phyloP scores from a whole-genome alignment of 1,140 invertebrate genomes.

The Lepidurus couesii region DNA sequence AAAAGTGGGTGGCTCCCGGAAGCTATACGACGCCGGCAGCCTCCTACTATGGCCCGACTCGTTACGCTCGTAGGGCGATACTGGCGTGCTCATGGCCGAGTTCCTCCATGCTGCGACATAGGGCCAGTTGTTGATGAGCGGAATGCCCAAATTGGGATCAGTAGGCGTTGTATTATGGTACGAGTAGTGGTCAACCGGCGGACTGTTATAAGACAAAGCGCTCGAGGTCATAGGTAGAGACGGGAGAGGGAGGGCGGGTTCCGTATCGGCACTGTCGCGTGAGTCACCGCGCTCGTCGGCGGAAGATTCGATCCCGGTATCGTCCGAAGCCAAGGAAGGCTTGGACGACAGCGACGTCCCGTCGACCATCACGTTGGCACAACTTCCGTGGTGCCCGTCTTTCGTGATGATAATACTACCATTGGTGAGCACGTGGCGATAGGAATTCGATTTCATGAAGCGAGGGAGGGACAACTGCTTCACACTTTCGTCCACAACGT shows the following conservation, averaged over 20 bases:
- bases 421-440: slow-evolving; percentile 34
- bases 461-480: slow-evolving; percentile 33
- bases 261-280: slow-evolving; percentile 26
- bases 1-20: slow-evolving; percentile 28
- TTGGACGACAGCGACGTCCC: slow-evolving; percentile 35
- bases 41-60: neutral
- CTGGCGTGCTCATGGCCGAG: slow-evolving; percentile 24
- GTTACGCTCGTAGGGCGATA: neutral
- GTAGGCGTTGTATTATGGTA: slow-evolving; percentile 14
- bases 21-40: slow-evolving; percentile 24
- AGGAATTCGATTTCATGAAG: slow-evolving; percentile 25
- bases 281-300: slow-evolving; percentile 32
- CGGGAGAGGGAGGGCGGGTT: slow-evolving; percentile 23
- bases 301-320: slow-evolving; percentile 34
- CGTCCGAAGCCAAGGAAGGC: slow-evolving; percentile 34
- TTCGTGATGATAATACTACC: slow-evolving; percentile 33
- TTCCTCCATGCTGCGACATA: neutral
- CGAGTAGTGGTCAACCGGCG: slow-evolving; percentile 1
- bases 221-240: neutral
- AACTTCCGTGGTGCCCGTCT: neutral
- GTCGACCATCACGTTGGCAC: slow-evolving; percentile 26
- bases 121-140: slow-evolving; percentile 16
- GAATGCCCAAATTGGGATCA: slow-evolving; percentile 24
- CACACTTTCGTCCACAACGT: neutral
- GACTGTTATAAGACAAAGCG: neutral